Percentiles rank a stretch among this genome's conserved stretches.
phyloP scores from a whole-genome alignment of 2,888 invertebrate species.

The Agrotis clavis region DNA sequence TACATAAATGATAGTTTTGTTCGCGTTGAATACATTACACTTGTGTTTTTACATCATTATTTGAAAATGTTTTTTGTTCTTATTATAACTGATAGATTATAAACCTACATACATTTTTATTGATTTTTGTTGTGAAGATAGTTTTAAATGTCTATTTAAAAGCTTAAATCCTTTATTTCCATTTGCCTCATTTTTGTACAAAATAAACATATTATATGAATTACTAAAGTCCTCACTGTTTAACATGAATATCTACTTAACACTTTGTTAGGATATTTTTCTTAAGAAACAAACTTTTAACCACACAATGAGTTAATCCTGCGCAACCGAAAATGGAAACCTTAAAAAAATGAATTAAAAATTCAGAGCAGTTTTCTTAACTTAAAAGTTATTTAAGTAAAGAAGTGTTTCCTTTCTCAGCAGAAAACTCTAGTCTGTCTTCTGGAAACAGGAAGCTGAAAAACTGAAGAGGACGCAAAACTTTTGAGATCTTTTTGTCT shows the following conservation, averaged over 20 bases:
- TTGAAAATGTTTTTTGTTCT: no score
- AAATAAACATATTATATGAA: no score
- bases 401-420: slow-evolving; percentile 71
- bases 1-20: neutral
- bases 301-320: slow-evolving; percentile 25
- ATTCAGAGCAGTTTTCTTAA: slow-evolving; percentile 65
- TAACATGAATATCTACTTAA: neutral
- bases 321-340: slow-evolving; percentile 43
- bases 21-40: neutral
- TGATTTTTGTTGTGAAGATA: no score
- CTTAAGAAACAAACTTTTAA: slow-evolving; percentile 7
- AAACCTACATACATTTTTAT: no score
- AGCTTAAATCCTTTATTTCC: no score
- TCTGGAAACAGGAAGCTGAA: slow-evolving; percentile 71
- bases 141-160: no score
- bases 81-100: no score
- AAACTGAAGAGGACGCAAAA: slow-evolving; percentile 66
- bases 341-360: slow-evolving; percentile 59
- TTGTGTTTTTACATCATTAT: neutral
- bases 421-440: slow-evolving; percentile 63
- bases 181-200: no score
- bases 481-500: slow-evolving; percentile 67
- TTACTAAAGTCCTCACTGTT: neutral
- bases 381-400: slow-evolving; percentile 69
- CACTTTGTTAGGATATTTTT: slow-evolving; percentile 4